Evolutionary conservation across 2,797 vertebrate genomes (phyloP).

Genomic region (Falco concolor): DNA sequence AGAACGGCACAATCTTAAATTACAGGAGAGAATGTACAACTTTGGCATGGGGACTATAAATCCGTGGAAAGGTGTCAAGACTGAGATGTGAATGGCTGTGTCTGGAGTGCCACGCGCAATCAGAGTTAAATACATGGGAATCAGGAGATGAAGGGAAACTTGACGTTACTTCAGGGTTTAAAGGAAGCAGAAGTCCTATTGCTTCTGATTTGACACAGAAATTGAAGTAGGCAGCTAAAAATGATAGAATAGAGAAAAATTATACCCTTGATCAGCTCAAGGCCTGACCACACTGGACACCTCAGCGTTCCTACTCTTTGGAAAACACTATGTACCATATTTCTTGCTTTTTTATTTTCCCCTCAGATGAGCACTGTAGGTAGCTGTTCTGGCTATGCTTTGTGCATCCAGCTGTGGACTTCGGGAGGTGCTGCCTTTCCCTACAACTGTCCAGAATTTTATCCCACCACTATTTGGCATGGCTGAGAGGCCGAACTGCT

Average conservation of each 20-base stretch:
- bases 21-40: background rate
- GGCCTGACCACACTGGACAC: background rate
- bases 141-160: background rate
- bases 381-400: background rate
- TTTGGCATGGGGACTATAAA: slow-evolving; percentile 27
- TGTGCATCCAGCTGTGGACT: background rate
- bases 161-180: background rate
- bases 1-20: background rate
- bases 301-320: background rate
- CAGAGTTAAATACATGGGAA: background rate
- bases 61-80: background rate
- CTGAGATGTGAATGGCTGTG: background rate
- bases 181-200: background rate
- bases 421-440: background rate
- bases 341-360: background rate
- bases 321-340: background rate
- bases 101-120: background rate
- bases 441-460: background rate
- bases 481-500: background rate
- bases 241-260: background rate
- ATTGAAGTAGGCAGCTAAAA: background rate
- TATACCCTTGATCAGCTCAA: background rate
- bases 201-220: background rate
- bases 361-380: background rate
- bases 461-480: background rate